Evolutionary conservation across 35 echinoderm and acorn worm genomes (phyloP), one percentile per base, ranked within the genome.

Genomic region (Eucidaris tribuloides): DNA sequence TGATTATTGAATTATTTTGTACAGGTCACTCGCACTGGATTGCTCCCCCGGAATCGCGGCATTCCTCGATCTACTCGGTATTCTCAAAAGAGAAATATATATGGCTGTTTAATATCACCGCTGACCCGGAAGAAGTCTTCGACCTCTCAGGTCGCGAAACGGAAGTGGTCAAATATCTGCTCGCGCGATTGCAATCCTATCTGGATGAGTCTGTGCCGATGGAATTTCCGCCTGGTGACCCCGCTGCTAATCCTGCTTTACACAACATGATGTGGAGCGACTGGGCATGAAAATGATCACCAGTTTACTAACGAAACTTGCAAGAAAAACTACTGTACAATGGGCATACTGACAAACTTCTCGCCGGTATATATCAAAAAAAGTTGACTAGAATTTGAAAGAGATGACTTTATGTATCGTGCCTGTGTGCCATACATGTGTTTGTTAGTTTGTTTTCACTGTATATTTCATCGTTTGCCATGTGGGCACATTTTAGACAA

Each of bases 71-170:
- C 32, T 46, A 82, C 35, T 74, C 85, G 20, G 27, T 60, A 3
- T 65, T 87, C 30, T 50, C 14, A 23, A 79, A 79, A 0, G 61
- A 71, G 13, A 91, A 97, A 81, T 30, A 65, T 11, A 1, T 97
- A 9, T 91, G 89, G 85, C 48, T 97, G 4, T 97, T 92, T 43
- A 92, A 97, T 61, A 81, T 97, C 5, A 62, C 39, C 30, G 81
- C 88, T 37, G 94, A 97, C 60, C 94, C 94, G 27, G 54, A 89
- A 33, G 94, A 97, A 40, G 76, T 70, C 23, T 74, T 60, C 46
- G 89, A 97, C 58, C 71, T 97, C 45, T 91, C 94, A 30, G 62
- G 48, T 7, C 40, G 35, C 19, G 22, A 79, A 57, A 45, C 55
- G 7, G 91, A 93, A 23, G 82, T 57, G 43, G 70, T 81, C 30